Conservation (phyloP, 2,113 vertebrate species). For the Poeciliopsis turrubarensis region DNA sequence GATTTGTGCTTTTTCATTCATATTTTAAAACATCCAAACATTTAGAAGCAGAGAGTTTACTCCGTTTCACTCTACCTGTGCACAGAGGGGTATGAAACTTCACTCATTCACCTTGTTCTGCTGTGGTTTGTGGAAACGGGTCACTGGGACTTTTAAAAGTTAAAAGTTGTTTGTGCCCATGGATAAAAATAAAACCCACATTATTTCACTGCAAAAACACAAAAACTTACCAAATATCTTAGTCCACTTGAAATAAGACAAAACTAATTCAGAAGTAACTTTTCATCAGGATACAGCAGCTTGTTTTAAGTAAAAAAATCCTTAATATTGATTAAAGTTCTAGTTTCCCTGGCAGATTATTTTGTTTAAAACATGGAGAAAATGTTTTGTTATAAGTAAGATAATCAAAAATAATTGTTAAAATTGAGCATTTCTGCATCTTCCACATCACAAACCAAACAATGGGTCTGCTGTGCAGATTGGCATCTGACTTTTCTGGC, state of each 20-base stretch:
- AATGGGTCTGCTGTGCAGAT: slow-evolving; percentile 32
- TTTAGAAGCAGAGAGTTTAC: slow-evolving; percentile 5
- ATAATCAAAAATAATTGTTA: too few relatives aligned
- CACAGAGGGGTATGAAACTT: neutral
- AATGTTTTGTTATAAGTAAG: too few relatives aligned
- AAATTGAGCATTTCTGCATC: too few relatives aligned
- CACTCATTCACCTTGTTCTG: slow-evolving; percentile 49
- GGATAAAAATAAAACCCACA: neutral
- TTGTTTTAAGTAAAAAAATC: too few relatives aligned
- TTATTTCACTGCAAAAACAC: slow-evolving; percentile 14
- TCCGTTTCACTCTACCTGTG: neutral
- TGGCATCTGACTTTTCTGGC: slow-evolving; percentile 34
- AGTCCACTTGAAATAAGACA: too few relatives aligned
- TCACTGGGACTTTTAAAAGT: slow-evolving; percentile 35
- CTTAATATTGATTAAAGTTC: too few relatives aligned
- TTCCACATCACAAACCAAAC: slow-evolving; percentile 15
- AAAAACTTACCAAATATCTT: too few relatives aligned
- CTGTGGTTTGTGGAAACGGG: slow-evolving; percentile 53
- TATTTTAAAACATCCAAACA: slow-evolving; percentile 12
- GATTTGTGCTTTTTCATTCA: slow-evolving; percentile 23
- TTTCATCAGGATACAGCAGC: too few relatives aligned
- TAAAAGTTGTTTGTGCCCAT: slow-evolving; percentile 29
- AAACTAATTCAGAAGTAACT: too few relatives aligned
- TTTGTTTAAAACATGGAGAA: too few relatives aligned
- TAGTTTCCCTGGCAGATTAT: too few relatives aligned